Conservation (phyloP, 2,888 invertebrate genomes). For the Platycnemis pennipes region DNA sequence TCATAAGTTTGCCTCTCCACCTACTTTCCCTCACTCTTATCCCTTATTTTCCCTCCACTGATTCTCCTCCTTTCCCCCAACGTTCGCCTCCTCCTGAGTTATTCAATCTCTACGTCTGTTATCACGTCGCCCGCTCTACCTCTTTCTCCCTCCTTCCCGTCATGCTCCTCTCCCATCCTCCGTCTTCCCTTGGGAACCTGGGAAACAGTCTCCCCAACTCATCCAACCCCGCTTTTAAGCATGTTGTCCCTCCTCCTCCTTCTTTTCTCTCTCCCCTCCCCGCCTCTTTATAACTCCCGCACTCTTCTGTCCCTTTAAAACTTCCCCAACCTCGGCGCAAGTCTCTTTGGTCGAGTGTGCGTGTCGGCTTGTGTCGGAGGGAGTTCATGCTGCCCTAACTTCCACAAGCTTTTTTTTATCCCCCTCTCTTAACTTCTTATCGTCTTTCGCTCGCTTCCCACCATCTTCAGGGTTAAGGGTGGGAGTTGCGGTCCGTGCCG, state of each 20-base stretch:
- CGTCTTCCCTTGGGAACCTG: background rate
- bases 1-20: too few relatives aligned
- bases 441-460: conserved; percentile 11
- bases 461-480: background rate
- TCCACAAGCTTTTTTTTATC: background rate
- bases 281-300: background rate
- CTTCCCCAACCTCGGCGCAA: background rate
- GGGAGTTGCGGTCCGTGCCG: background rate
- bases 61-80: too few relatives aligned
- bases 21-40: background rate
- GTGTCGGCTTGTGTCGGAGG: background rate
- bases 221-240: background rate
- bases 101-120: conserved; percentile 4
- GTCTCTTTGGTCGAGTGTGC: background rate
- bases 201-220: background rate
- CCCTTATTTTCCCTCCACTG: background rate
- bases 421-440: background rate
- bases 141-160: background rate
- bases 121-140: background rate
- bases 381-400: background rate
- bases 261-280: background rate
- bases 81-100: background rate
- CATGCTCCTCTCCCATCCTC: background rate
- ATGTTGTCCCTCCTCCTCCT: background rate
- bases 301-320: background rate